Conservation (phyloP, 1,140 invertebrate species). For the Nixonia krombeini region DNA sequence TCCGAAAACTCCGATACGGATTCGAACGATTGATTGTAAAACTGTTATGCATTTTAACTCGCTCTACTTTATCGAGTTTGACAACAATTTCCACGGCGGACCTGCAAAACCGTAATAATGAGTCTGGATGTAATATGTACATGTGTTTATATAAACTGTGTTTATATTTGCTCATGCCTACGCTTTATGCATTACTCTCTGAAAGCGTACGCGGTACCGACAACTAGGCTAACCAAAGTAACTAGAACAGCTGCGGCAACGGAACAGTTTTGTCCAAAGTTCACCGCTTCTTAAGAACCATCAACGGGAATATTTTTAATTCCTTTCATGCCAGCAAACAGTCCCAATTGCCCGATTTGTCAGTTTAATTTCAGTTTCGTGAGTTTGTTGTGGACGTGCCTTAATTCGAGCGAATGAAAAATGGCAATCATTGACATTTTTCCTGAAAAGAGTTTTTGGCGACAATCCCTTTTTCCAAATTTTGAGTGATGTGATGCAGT, state of each 20-base stretch:
- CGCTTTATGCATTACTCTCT: conserved; percentile 43
- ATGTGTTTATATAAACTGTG: too few relatives aligned
- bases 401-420: too few relatives aligned
- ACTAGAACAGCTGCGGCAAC: conserved; percentile 27
- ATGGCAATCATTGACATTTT: too few relatives aligned
- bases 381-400: too few relatives aligned
- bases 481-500: too few relatives aligned
- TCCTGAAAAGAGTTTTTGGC: too few relatives aligned
- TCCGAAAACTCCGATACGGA: conserved; percentile 3
- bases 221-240: conserved; percentile 41
- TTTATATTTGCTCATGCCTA: conserved; percentile 45
- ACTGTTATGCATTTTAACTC: conserved; percentile 33
- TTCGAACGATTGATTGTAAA: conserved; percentile 23
- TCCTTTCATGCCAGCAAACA: too few relatives aligned
- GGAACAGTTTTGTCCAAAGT: conserved; percentile 21
- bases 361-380: too few relatives aligned
- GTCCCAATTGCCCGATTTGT: too few relatives aligned
- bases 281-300: conserved; percentile 18
- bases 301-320: neutral
- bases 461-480: too few relatives aligned
- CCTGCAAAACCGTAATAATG: conserved; percentile 47
- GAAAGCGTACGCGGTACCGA: conserved; percentile 33
- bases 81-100: conserved; percentile 41
- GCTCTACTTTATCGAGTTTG: conserved; percentile 22
- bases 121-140: conserved; percentile 41